These are phyloP conservation scores for Diadophis punctatus DNA, from an alignment of 2,113 vertebrate genomes.

Conservation along the genomic window DNA sequence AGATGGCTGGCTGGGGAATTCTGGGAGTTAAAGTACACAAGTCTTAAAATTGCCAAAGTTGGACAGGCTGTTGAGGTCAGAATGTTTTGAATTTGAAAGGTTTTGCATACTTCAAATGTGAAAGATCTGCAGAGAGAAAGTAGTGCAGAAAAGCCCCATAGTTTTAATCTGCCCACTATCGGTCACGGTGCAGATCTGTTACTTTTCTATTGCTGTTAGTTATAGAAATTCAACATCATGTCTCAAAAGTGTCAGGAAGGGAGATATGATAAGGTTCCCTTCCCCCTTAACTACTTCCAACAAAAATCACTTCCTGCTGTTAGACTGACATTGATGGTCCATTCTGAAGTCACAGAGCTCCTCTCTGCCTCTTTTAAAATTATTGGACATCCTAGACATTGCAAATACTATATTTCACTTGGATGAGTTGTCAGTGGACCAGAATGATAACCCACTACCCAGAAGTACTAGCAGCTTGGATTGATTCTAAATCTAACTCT, in stretches of 20 bases:
- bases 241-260: background rate
- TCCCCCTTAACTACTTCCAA: background rate
- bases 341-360: constrained; percentile 21
- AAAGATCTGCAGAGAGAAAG: background rate
- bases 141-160: background rate
- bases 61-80: background rate
- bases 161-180: background rate
- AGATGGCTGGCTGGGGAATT: background rate
- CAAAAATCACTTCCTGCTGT: background rate
- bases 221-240: background rate
- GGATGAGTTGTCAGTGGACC: background rate
- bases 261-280: background rate
- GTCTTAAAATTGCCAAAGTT: background rate
- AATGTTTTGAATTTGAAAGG: background rate
- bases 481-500: background rate
- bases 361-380: constrained; percentile 22
- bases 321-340: constrained; percentile 26
- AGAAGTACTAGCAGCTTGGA: background rate
- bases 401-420: constrained; percentile 31
- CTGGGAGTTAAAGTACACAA: background rate
- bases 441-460: background rate
- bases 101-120: background rate
- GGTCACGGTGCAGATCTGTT: background rate
- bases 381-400: background rate
- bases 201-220: background rate